These are phyloP conservation scores for Pelusios castaneus DNA, from an alignment of 2,113 vertebrate species.

Conservation along the genomic window DNA sequence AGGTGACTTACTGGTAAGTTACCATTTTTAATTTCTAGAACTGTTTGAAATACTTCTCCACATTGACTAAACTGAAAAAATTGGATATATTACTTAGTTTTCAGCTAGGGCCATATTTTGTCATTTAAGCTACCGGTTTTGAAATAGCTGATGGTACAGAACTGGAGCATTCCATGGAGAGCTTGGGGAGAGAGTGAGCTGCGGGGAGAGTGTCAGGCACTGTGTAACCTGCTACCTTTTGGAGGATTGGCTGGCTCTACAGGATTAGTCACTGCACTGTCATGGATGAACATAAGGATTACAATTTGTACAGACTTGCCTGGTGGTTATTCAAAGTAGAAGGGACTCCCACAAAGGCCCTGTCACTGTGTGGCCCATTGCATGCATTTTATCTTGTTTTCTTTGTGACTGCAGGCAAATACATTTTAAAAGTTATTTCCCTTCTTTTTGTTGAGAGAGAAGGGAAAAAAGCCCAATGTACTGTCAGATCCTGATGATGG, in stretches of 20 bases:
- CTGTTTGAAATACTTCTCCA: not conserved
- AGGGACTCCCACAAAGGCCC: rapidly evolving
- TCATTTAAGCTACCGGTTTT: not conserved
- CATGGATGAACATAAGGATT: rapidly evolving
- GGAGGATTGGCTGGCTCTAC: not conserved
- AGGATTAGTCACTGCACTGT: rapidly evolving
- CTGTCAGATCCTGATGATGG: not conserved
- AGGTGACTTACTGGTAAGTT: not conserved
- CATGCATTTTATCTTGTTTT: not conserved
- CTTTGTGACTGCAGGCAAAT: not conserved
- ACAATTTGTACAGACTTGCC: not conserved
- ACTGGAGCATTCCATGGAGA: not conserved
- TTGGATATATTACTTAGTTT: rapidly evolving
- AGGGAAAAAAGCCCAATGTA: rapidly evolving
- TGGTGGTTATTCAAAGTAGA: not conserved
- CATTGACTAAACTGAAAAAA: not conserved
- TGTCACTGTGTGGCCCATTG: rapidly evolving
- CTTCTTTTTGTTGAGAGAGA: rapidly evolving
- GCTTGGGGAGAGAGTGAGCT: rapidly evolving
- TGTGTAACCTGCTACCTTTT: rapidly evolving
- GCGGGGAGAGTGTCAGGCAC: rapidly evolving
- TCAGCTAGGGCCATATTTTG: not conserved
- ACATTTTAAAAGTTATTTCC: not conserved
- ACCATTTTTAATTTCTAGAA: not conserved
- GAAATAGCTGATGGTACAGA: not conserved